These are phyloP conservation scores for Neoniphon sammara DNA, from an alignment of 2,797 vertebrate genomes.

Conservation along the genomic window DNA sequence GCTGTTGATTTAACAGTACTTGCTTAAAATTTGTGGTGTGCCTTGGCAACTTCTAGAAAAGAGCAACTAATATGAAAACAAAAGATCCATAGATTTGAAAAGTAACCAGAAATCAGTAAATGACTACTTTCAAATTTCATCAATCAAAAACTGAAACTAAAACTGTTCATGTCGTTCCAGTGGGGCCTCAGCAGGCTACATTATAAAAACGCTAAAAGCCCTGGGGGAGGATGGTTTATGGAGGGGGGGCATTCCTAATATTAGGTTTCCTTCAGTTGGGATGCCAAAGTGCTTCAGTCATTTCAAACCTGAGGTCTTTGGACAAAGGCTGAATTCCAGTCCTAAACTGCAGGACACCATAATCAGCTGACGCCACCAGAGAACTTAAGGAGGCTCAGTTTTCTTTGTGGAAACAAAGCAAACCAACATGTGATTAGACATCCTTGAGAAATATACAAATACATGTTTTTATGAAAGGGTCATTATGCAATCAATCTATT, in stretches of 20 bases:
- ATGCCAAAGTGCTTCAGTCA: constrained; percentile 69
- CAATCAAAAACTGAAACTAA: constrained; percentile 26
- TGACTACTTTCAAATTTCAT: background rate
- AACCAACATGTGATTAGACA: background rate
- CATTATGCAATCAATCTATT: background rate
- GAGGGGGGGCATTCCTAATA: constrained; percentile 59
- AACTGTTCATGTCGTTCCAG: constrained; percentile 50
- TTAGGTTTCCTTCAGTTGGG: constrained; percentile 68
- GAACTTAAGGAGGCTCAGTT: background rate
- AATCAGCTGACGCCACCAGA: constrained; percentile 36
- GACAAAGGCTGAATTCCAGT: constrained; percentile 55
- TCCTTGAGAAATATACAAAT: background rate
- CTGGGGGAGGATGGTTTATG: constrained; percentile 32
- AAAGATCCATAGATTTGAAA: background rate
- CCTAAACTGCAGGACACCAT: constrained; percentile 23
- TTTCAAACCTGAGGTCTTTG: constrained; percentile 50
- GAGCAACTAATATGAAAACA: background rate
- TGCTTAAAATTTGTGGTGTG: background rate
- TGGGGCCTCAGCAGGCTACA: constrained; percentile 26
- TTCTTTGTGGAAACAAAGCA: constrained; percentile 9
- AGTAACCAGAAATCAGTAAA: background rate
- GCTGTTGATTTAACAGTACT: background rate
- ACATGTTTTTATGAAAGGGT: background rate
- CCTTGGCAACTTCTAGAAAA: background rate
- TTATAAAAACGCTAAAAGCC: constrained; percentile 37